Evolutionary conservation across 2,888 invertebrate genomes (phyloP), one percentile per base, ranked within the genome.

Genomic region (Slavum lentiscoides): DNA sequence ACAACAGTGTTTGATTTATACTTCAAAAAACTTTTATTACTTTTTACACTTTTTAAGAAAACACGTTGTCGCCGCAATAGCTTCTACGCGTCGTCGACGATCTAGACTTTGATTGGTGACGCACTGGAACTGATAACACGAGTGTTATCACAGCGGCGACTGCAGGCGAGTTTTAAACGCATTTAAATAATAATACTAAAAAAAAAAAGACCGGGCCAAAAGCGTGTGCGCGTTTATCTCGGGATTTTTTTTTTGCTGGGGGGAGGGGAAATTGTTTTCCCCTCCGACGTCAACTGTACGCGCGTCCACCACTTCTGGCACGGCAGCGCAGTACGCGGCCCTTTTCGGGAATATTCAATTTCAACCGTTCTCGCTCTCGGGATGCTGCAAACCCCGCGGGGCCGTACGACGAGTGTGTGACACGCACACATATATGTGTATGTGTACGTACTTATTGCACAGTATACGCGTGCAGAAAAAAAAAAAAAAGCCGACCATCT

Each of bases 221-320:
- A 66, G 21, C 43, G 19, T 39, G 19, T 39, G 55, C 61, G 70
- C 69, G 53, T 21, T 70, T 80, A 58, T 55, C 55, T 80, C 80
- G 30, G n/a, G 70, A 55, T 64, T 80, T 80, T 80, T 70, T 49
- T n/a, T n/a, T n/a, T n/a, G n/a, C n/a, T n/a, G n/a, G n/a, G 62
- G 21, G 55, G 23, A 39, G 64, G 70, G 55, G 30, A 64, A 62
- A 72, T 64, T 72, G 49, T 64, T 68, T 61, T 69, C 7, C 37
- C 59, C 43, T 49, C 19, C 30, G 30, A 30, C 4, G 30, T 30
- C 30, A 30, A 30, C 30, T n/a, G n/a, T n/a, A n/a, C n/a, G n/a
- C 21, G 19, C 21, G 37, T 75, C 49, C 53, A 53, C 53, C 30
- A 49, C 49, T 13, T 15, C 30, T 43, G 19, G 19, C 30, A 62